Evolutionary conservation across 2,797 vertebrate genomes (phyloP), one percentile per base, ranked within the genome.

Genomic region (Aphelocoma californica): DNA sequence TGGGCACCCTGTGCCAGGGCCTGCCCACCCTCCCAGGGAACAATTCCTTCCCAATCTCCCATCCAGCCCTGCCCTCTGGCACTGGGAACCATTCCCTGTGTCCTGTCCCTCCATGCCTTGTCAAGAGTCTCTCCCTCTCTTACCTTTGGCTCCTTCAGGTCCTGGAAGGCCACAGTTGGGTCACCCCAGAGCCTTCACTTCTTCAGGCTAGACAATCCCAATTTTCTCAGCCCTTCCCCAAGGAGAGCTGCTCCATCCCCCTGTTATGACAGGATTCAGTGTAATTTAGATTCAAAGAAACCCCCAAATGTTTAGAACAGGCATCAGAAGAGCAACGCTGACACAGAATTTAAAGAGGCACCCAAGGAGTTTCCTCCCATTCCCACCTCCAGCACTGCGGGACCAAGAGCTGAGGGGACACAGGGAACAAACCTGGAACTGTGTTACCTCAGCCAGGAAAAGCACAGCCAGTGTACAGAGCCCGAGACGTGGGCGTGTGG

Each of bases 311-410:
- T 45, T 71, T 34, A 2, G 42, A 47, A 9, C 23, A 8, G 57
- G 31, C 32, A n/a, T 31, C 9, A 3, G 13, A 6, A 44, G 32
- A 9, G 31, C 1, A 1, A 66, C 26, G 34, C 36, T 48, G 45
- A 11, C 10, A 9, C 0, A 1, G 62, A 48, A 34, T 51, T 60
- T 32, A 12, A 54, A 14, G 48, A 45, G 23, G 10, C 18, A 7
- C 24, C 61, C 47, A 6, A 20, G 18, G 54, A 47, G 5, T 29
- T 14, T 53, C 42, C 60, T 82, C 44, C 60, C 45, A 42, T 32
- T 72, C 58, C 62, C 65, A 38, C 51, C 34, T 29, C 31, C 3
- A 57, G n/a, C 3, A 0, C 40, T 44, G 72, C 18, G 0, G 21
- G 53, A 24, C 40, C 2, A 0, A 24, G 62, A 45, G 14, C 15